Evolutionary conservation across 2,797 vertebrate species (phyloP), one percentile per base, ranked within the genome.

Genomic region (Melanitta fusca): DNA sequence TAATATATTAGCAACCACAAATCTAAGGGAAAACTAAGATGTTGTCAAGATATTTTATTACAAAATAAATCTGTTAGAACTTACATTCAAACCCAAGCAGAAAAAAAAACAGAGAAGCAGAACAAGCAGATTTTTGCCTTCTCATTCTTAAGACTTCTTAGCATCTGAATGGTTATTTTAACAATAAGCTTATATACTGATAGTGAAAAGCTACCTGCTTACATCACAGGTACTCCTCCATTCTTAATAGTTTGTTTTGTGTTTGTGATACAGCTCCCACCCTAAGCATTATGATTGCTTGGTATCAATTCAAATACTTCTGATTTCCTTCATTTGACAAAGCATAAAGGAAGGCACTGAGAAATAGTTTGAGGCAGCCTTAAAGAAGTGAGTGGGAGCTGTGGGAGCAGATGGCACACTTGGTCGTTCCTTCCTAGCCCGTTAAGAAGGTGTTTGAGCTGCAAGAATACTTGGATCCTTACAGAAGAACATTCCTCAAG

Each of bases 381-480:
- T 93, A 95, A 96, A 93, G 89, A 97, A 96, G 66, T 69, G 93
- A 91, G 92, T 89, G 74, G 93, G 94, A 95, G 93, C 86, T 68
- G 61, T 5, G 12, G 80, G 71, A 95, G 93, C 80, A 93, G 96
- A 96, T 81, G 93, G 92, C 25, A 95, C 45, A 60, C 54, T 91
- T 91, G 72, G 78, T 95, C 21, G 22, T 84, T 97, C 82, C 94
- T 97, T 97, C 93, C 89, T 94, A 97, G 92, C 82, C 96, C 13
- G 84, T 91, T 93, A 94, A 64, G 71, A 93, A 91, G 94, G 43
- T 95, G 85, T 71, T 60, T 83, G 80, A 95, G 87, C 73, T 80
- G 89, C 61, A 95, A 89, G 89, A 93, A 90, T 83, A 80, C 72
- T 66, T 72, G 88, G 88, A 85, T 85, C 45, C 69, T 91, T 85